phyloP scores from a whole-genome alignment of 2,797 vertebrate species.

The Premnoplex brunnescens region DNA sequence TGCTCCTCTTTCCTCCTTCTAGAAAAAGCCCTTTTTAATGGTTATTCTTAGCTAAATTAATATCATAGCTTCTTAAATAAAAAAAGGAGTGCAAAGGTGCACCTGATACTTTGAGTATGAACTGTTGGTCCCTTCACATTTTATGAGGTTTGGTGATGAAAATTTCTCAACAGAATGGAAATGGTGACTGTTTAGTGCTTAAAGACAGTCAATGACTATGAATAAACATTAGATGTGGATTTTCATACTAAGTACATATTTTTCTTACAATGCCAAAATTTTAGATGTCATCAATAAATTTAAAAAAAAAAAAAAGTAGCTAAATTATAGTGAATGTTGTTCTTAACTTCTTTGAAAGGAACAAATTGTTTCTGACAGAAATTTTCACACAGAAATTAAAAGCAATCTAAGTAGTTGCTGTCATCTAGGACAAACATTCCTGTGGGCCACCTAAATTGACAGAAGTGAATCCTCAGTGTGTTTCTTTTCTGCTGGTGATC shows the following conservation, averaged over 20 bases:
- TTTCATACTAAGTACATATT: conserved; percentile 1
- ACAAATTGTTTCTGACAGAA: not conserved
- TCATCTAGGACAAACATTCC: not conserved
- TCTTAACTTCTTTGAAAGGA: not conserved
- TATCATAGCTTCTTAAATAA: not conserved
- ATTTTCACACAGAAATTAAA: not conserved
- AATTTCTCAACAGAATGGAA: not conserved
- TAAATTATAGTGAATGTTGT: not conserved
- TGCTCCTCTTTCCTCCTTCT: not conserved
- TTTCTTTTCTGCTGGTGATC: not conserved
- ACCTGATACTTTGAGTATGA: not conserved
- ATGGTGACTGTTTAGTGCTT: not conserved
- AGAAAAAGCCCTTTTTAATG: not conserved
- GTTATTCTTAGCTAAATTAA: not conserved
- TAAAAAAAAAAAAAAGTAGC: not conserved
- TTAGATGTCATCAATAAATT: not conserved
- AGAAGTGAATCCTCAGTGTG: not conserved
- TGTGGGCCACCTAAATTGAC: not conserved
- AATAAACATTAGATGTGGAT: not conserved
- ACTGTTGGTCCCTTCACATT: not conserved
- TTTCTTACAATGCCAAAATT: not conserved
- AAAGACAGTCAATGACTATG: not conserved
- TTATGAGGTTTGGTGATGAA: not conserved
- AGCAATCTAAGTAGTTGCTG: not conserved
- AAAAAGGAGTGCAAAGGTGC: not conserved